Conservation (phyloP, 2,888 invertebrate genomes). For the Ecliptopera silaceata region DNA sequence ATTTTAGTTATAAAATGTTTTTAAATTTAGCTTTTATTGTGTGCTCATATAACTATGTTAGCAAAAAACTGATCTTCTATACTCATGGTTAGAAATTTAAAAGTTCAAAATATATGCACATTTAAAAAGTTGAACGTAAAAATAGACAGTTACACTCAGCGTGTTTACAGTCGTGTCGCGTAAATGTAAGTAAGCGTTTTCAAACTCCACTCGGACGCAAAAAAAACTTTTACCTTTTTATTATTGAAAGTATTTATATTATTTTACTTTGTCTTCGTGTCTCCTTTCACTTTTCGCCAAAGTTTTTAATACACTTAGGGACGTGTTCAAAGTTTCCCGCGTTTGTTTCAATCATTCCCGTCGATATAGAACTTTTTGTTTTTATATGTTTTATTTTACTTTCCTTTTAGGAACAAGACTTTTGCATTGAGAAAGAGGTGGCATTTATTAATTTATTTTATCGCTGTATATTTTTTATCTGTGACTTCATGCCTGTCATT, state of each 20-base stretch:
- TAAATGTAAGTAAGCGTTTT: neutral
- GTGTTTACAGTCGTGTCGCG: neutral
- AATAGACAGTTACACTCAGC: no score
- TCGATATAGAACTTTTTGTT: slow-evolving; percentile 59
- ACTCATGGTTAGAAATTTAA: no score
- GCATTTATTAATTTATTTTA: slow-evolving; percentile 20
- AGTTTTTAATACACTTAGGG: slow-evolving; percentile 81
- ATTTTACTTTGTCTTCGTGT: slow-evolving; percentile 60
- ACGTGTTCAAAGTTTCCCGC: slow-evolving; percentile 61
- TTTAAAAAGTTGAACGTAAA: no score
- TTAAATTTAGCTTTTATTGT: neutral
- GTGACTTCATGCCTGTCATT: neutral
- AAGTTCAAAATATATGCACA: no score
- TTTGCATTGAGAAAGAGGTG: slow-evolving; percentile 34
- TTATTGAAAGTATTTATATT: slow-evolving; percentile 81
- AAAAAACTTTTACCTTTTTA: slow-evolving; percentile 67
- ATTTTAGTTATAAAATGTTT: neutral
- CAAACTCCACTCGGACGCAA: neutral
- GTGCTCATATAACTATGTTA: neutral
- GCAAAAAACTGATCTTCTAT: neutral
- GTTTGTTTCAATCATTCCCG: slow-evolving; percentile 77
- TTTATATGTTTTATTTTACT: slow-evolving; percentile 53
- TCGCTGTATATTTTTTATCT: slow-evolving; percentile 6
- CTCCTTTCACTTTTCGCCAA: slow-evolving; percentile 68
- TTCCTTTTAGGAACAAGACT: slow-evolving; percentile 50